These are phyloP conservation scores for Drosophila putrida DNA, from an alignment of 2,888 invertebrate species.

Conservation along the genomic window DNA sequence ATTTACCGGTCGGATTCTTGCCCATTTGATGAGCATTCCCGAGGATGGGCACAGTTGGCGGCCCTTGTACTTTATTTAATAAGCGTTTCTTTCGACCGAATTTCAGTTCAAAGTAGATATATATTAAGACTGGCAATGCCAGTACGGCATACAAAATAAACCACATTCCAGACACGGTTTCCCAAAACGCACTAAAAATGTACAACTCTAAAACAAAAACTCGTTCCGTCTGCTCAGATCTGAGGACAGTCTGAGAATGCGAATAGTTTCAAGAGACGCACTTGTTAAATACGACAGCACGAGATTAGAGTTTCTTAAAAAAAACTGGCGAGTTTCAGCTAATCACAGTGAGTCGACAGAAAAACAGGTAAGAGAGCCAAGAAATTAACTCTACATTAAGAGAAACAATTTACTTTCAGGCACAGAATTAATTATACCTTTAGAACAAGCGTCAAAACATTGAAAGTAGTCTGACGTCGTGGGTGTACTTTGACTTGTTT, in stretches of 20 bases:
- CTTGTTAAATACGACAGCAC: slow-evolving; percentile 35
- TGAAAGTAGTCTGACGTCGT: too few relatives aligned
- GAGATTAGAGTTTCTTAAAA: too few relatives aligned
- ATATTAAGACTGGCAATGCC: slow-evolving; percentile 61
- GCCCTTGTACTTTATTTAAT: slow-evolving; percentile 74
- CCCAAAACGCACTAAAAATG: not conserved
- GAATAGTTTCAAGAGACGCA: not conserved
- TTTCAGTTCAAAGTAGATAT: slow-evolving; percentile 59
- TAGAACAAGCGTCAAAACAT: too few relatives aligned
- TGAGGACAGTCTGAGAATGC: slow-evolving; percentile 32
- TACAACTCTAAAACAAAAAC: not conserved
- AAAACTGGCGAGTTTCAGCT: not conserved
- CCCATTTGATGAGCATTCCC: slow-evolving; percentile 82
- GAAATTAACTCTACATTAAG: too few relatives aligned
- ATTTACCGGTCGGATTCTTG: slow-evolving; percentile 76
- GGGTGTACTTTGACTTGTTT: too few relatives aligned
- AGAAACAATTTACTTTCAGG: too few relatives aligned
- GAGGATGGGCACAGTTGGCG: slow-evolving; percentile 73
- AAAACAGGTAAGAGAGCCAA: not conserved
- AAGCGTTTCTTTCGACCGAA: slow-evolving; percentile 51
- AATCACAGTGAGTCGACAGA: slow-evolving; percentile 51
- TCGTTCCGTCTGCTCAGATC: slow-evolving; percentile 12
- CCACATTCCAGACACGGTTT: slow-evolving; percentile 50
- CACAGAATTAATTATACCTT: too few relatives aligned
- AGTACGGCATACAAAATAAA: slow-evolving; percentile 43